phyloP scores from a whole-genome alignment of 1,140 invertebrate species.

The Sycophila sp. region DNA sequence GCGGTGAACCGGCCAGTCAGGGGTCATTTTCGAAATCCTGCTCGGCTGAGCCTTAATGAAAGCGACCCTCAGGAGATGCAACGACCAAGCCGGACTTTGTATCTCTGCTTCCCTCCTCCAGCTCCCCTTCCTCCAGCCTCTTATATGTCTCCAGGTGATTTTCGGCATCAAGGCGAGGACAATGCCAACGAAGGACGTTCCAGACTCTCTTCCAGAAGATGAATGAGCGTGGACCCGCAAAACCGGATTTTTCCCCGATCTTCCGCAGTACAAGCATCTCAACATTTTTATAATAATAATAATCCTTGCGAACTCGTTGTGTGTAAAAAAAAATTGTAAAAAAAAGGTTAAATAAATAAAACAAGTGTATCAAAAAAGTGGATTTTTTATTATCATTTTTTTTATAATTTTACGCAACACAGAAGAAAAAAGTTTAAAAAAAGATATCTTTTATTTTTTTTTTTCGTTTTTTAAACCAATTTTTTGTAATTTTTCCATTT shows the following conservation, averaged over 20 bases:
- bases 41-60: conserved; percentile 46
- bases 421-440: background rate
- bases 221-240: too few relatives aligned
- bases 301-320: background rate
- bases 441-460: conserved; percentile 8
- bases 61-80: conserved; percentile 26
- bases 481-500: conserved; percentile 40
- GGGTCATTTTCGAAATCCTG: conserved; percentile 55
- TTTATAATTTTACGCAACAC: background rate
- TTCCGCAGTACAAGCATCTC: too few relatives aligned
- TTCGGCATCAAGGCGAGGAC: background rate
- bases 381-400: conserved; percentile 16
- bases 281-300: too few relatives aligned
- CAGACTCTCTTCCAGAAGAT: background rate
- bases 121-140: too few relatives aligned
- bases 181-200: background rate
- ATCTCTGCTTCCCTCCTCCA: background rate
- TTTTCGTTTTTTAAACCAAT: conserved; percentile 17
- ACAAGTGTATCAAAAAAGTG: background rate
- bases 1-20: conserved; percentile 52
- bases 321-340: background rate
- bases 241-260: conserved; percentile 2
- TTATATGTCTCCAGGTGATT: conserved; percentile 16
- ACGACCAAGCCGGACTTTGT: background rate
- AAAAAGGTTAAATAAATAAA: background rate